Evolutionary conservation across 2,113 vertebrate genomes (phyloP), one percentile per base, ranked within the genome.

Genomic region (Tamias sibiricus): DNA sequence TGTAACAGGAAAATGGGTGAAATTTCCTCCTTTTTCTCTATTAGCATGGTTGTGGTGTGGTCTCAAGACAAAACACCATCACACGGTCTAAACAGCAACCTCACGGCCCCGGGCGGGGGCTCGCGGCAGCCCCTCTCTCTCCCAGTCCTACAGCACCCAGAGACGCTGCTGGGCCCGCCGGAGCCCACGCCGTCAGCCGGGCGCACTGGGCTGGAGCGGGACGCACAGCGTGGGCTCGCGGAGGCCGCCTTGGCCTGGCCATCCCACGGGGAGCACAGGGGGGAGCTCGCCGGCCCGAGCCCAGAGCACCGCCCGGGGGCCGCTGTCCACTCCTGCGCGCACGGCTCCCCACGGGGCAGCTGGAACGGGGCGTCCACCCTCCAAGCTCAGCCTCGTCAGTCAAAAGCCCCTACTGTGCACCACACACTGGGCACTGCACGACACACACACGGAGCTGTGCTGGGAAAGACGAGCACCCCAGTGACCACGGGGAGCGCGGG

Each of bases 401-500:
- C 59, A 35, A 32, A 32, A 49, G 26, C 13, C 7, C 75, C 75
- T 19, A 19, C 47, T 24, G 40, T 13, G 74, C 10, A 6, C 37
- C 30, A 17, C 0, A 2, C 8, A 1, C 62, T 1, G 7, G 19
- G 3, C n/a, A 68, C 47, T 19, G 40, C 71, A 44, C 1, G 16
- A 54, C 6, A 42, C 28, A 52, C 8, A 1, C n/a, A n/a, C n/a
- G 28, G 57, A 37, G 1, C 11, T 1, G 7, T 11, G n/a, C 13
- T 1, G 57, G 59, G 2, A 59, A 42, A 47, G 26, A 24, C 12
- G 12, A 57, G n/a, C n/a, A n/a, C n/a, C n/a, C n/a, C n/a, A n/a
- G n/a, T n/a, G n/a, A n/a, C n/a, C n/a, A n/a, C n/a, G n/a, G n/a
- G n/a, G n/a, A n/a, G n/a, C n/a, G n/a, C n/a, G n/a, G n/a, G n/a